These are phyloP conservation scores for Palythoa caribaeorum DNA, from an alignment of 92 coral and sea anemone species.

Conservation along the genomic window DNA sequence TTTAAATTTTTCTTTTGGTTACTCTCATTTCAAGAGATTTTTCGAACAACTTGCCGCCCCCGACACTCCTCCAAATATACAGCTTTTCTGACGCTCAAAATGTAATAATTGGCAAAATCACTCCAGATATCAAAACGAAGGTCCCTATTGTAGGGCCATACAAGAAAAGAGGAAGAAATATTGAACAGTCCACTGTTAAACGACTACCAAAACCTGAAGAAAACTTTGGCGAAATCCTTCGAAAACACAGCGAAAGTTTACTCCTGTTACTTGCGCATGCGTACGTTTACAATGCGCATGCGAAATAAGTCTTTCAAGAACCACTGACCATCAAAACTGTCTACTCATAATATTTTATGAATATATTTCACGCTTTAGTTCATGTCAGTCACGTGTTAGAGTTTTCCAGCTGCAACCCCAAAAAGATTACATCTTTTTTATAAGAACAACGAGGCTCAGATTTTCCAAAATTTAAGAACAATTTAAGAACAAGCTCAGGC, in stretches of 20 bases:
- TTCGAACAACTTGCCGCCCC: constrained; percentile 74
- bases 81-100: constrained; percentile 57
- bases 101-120: background rate
- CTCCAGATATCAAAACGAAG: background rate
- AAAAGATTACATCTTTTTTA: too few species aligned
- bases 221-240: constrained; percentile 59
- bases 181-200: constrained; percentile 27
- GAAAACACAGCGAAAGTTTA: constrained; percentile 80
- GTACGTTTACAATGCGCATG: constrained; percentile 69
- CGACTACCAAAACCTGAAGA: constrained; percentile 27
- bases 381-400: too few species aligned
- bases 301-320: constrained; percentile 48
- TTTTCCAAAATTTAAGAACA: too few species aligned
- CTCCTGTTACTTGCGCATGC: constrained; percentile 79
- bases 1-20: constrained; percentile 26
- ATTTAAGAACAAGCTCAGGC: too few species aligned
- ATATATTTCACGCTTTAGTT: background rate
- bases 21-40: constrained; percentile 61
- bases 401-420: too few species aligned
- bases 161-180: constrained; percentile 37
- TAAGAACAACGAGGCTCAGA: too few species aligned
- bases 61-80: constrained; percentile 47
- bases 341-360: constrained; percentile 39
- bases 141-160: constrained; percentile 22
- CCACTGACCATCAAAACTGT: constrained; percentile 75